Conservation (phyloP, 2,113 vertebrate species). For the Montifringilla adamsi region DNA sequence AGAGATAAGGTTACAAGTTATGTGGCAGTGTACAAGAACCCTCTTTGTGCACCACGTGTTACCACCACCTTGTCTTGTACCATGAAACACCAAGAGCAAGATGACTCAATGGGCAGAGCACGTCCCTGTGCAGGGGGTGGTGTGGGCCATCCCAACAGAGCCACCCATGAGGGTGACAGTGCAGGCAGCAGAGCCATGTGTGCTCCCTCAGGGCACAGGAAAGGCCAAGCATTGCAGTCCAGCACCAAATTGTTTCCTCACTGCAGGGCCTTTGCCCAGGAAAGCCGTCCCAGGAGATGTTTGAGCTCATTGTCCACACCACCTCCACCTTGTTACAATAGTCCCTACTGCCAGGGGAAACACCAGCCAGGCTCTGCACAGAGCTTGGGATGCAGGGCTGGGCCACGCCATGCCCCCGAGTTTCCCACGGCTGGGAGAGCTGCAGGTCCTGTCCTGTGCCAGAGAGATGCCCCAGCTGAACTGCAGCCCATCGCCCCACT, state of each 20-base stretch:
- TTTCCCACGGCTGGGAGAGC: neutral
- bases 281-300: neutral
- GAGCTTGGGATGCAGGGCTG: neutral
- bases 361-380: neutral
- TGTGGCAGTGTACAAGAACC: neutral
- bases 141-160: accelerated
- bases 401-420: neutral
- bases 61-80: neutral
- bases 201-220: neutral
- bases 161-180: neutral
- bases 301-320: neutral
- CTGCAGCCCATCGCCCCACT: neutral
- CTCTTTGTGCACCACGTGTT: neutral
- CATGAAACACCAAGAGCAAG: neutral
- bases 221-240: neutral
- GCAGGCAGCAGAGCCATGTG: neutral
- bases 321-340: neutral
- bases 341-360: neutral
- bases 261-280: neutral
- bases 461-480: neutral
- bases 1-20: neutral
- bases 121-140: neutral
- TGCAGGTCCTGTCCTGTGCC: neutral
- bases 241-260: neutral
- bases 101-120: neutral